A percentile compares a stretch with the other conserved stretches of the same genome.
phyloP scores from a whole-genome alignment of 2,797 vertebrate genomes.

The Odontamblyopus lacepedii region DNA sequence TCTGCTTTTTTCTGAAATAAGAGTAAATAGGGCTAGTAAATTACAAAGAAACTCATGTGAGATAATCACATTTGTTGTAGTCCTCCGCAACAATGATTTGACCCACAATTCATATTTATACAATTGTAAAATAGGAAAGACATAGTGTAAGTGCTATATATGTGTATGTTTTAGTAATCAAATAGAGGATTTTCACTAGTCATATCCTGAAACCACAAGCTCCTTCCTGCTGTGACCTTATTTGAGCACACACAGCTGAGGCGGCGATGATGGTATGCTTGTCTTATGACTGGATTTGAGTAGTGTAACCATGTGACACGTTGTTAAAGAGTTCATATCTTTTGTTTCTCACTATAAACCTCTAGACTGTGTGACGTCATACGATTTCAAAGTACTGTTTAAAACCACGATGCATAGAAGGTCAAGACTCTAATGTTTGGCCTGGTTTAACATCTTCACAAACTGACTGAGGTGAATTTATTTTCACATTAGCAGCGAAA shows the following conservation, averaged over 20 bases:
- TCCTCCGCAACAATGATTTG: background rate
- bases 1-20: background rate
- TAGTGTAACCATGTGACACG: constrained; percentile 64
- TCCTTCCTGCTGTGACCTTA: constrained; percentile 10
- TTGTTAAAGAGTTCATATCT: constrained; percentile 10
- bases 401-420: background rate
- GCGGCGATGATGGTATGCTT: constrained; percentile 36
- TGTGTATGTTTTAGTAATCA: background rate
- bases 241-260: constrained; percentile 5
- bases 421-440: background rate
- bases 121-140: background rate
- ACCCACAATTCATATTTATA: background rate
- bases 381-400: background rate
- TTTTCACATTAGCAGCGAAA: background rate
- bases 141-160: background rate
- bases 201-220: background rate
- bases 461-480: background rate
- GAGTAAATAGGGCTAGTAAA: no score
- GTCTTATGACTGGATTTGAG: constrained; percentile 65
- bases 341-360: background rate
- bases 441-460: background rate
- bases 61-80: no score
- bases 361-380: background rate
- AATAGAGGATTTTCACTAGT: background rate
- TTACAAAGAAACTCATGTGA: no score